Base-by-base conservation (phyloP, 2,113 vertebrate genomes). In the Choloepus hoffmanni region DNA sequence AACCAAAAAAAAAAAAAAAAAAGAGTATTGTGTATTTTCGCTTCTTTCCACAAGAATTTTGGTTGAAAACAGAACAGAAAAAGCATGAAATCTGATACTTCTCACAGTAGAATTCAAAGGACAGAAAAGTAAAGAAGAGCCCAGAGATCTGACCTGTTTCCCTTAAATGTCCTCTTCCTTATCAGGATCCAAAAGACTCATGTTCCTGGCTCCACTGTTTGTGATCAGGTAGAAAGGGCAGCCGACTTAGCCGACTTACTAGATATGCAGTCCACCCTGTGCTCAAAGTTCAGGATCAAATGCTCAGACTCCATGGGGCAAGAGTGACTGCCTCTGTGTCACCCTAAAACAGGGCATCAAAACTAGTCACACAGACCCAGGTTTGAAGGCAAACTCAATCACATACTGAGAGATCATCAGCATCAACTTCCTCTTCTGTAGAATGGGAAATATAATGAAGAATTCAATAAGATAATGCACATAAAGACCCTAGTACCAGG, bases 31-130 rank as follows among this genome's bases (percentile, higher is more conserved):
- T 94, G 15, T 36, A 82, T 63, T 82, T 58, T 81, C 78, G 50
- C 65, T 95, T 93, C 72, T 94, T 68, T 53, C 63, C 48, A 21
- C 26, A 84, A 92, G 86, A 96, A 95, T 78, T 74, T 74, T 96
- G 84, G 53, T 68, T 93, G 62, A 94, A 92, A 87, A 85, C 40
- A 89, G 94, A 95, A 60, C 24, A 68, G 62, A 91, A 95, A 82
- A 72, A n/a, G 72, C 48, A 77, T 5, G n/a, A 77, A 68, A 68
- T 48, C 90, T 50, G 48, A 36, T 53, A 76, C 12, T 70, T 89
- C 77, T 89, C 19, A 76, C 14, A 84, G 28, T 33, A 82, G 68
- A 94, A 85, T 55, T 92, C 73, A 74, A 63, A 92, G 50, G 65
- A 76, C 79, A 43, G n/a, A 87, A 65, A 21, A 85, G 55, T 58